Evolutionary conservation across 2,797 vertebrate species (phyloP).

Genomic region (Amphiprion clarkii): DNA sequence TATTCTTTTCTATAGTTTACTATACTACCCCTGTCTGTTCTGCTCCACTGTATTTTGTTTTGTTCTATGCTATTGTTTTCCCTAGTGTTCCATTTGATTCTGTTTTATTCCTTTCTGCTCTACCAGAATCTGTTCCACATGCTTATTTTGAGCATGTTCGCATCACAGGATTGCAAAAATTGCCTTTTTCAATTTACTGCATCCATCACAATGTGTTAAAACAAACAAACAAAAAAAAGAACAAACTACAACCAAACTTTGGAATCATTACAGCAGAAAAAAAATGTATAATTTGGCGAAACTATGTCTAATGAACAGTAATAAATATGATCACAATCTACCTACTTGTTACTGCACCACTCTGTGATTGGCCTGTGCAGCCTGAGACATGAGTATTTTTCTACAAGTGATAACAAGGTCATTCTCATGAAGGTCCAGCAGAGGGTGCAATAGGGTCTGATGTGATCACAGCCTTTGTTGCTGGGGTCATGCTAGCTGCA

Average conservation of each 20-base stretch:
- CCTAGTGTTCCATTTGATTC: neutral
- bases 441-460: conserved; percentile 83
- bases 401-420: neutral
- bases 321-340: neutral
- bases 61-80: neutral
- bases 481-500: conserved; percentile 41
- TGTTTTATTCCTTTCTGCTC: neutral
- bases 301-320: neutral
- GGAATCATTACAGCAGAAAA: neutral
- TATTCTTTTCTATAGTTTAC: neutral
- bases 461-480: conserved; percentile 63
- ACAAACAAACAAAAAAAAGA: neutral
- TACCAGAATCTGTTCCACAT: neutral
- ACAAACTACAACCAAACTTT: neutral
- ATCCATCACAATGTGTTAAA: neutral
- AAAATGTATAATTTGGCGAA: neutral
- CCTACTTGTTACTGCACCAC: conserved; percentile 7
- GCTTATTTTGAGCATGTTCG: conserved; percentile 2
- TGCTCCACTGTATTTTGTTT: too few species aligned
- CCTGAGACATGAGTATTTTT: conserved; percentile 8
- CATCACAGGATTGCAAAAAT: neutral
- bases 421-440: conserved; percentile 76
- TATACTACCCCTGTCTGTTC: neutral
- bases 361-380: neutral
- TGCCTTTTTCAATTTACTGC: neutral